A percentile compares a stretch with the other conserved stretches of the same genome.
Evolutionary conservation across 2,888 invertebrate species (phyloP).

Genomic region (Rotaria macrura): DNA sequence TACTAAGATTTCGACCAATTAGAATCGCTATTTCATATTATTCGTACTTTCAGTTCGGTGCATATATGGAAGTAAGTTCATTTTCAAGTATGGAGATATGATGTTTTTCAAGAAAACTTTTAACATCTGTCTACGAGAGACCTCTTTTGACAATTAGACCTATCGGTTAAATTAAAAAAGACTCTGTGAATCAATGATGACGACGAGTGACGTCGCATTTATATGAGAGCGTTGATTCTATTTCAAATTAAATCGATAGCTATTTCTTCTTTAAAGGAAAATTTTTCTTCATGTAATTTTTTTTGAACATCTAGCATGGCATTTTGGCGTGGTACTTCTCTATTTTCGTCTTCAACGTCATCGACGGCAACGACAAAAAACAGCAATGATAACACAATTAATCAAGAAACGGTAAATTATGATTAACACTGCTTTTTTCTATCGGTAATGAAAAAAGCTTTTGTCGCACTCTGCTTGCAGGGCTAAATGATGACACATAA

Average conservation of each 20-base stretch:
- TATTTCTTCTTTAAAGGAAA: too few relatives aligned
- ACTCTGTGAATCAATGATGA: neutral
- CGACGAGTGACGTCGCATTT: too few relatives aligned
- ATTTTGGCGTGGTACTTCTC: neutral
- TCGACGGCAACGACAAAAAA: neutral
- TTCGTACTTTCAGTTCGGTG: too few relatives aligned
- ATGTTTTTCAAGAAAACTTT: too few relatives aligned
- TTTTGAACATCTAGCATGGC: neutral
- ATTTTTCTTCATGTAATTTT: neutral
- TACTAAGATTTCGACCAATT: too few relatives aligned
- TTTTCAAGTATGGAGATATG: too few relatives aligned
- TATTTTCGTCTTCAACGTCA: neutral
- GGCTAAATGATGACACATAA: neutral
- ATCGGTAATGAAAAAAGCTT: neutral
- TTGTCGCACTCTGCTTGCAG: neutral
- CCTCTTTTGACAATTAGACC: neutral
- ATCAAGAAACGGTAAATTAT: neutral
- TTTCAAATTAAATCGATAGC: neutral
- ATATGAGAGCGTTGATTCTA: neutral
- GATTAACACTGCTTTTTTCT: neutral
- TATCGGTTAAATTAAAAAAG: neutral
- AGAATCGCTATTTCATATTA: too few relatives aligned
- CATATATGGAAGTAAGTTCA: too few relatives aligned
- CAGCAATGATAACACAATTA: neutral
- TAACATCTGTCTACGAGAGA: neutral